Percentiles rank a stretch among this genome's conserved stretches.
Conservation (phyloP, 1,140 invertebrate species). For the Pogonus chalceus region DNA sequence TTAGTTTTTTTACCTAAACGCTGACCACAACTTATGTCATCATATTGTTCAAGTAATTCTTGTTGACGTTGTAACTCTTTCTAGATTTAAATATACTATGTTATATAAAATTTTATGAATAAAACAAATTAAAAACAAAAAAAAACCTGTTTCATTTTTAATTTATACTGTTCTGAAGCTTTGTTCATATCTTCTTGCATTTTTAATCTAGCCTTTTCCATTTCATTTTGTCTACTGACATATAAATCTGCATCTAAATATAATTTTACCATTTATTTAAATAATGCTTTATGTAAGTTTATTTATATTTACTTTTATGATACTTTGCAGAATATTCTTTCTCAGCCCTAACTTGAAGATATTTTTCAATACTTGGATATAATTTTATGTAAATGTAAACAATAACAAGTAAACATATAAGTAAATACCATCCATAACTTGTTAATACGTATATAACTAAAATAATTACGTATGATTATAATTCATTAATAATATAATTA, state of each 20-base stretch:
- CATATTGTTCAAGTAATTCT: constrained; percentile 20
- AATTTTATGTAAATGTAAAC: constrained; percentile 17
- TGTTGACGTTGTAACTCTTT: constrained; percentile 26
- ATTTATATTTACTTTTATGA: constrained; percentile 33
- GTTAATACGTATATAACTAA: background rate
- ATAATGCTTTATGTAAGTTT: constrained; percentile 5
- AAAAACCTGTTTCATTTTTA: constrained; percentile 32
- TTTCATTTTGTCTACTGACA: constrained; percentile 24
- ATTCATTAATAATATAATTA: background rate
- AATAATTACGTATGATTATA: background rate
- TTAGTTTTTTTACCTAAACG: constrained; percentile 22
- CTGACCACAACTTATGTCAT: constrained; percentile 14
- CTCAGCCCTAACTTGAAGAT: constrained; percentile 26
- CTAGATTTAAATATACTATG: constrained; percentile 12
- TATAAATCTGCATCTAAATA: constrained; percentile 35
- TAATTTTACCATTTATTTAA: constrained; percentile 8
- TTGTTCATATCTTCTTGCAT: constrained; percentile 36
- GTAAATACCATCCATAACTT: constrained; percentile 22
- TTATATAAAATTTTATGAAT: constrained; percentile 7
- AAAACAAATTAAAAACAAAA: background rate
- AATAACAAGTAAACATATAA: constrained; percentile 14
- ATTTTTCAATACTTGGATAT: constrained; percentile 15
- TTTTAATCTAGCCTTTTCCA: constrained; percentile 31
- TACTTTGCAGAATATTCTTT: constrained; percentile 35
- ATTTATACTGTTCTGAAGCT: constrained; percentile 23